Conservation (phyloP, 2,797 vertebrate species). For the Sylvilagus floridanus region DNA sequence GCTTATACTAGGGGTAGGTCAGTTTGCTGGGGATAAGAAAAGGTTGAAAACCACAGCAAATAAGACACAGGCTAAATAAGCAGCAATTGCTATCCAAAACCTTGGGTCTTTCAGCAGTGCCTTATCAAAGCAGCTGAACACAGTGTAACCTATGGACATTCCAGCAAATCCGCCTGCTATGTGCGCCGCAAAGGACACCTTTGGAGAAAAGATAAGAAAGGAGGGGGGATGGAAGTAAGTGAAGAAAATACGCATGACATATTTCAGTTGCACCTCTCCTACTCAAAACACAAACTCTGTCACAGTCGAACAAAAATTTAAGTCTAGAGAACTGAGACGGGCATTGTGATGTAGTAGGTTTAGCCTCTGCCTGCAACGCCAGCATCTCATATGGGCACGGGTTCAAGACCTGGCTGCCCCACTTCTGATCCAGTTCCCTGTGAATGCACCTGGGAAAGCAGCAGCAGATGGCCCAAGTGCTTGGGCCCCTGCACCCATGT, state of each 20-base stretch:
- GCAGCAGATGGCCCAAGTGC: too few species aligned
- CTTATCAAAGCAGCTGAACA: conserved; percentile 93
- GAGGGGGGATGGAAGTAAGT: not conserved
- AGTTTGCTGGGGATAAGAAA: conserved; percentile 91
- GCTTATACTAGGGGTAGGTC: conserved; percentile 47
- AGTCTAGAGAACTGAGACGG: not conserved
- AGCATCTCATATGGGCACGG: too few species aligned
- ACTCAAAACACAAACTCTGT: not conserved
- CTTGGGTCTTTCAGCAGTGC: conserved; percentile 93
- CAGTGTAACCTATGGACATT: conserved; percentile 95
- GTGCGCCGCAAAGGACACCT: conserved; percentile 97
- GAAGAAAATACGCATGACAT: not conserved
- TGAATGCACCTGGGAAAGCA: too few species aligned
- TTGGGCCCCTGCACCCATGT: too few species aligned
- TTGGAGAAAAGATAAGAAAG: conserved; percentile 33
- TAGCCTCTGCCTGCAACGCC: too few species aligned
- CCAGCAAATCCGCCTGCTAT: conserved; percentile 93
- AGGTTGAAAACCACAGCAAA: conserved; percentile 94
- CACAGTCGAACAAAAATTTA: not conserved
- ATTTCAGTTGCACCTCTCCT: not conserved
- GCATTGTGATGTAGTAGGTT: too few species aligned
- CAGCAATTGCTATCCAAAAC: conserved; percentile 94
- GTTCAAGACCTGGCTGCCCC: too few species aligned
- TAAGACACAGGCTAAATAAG: conserved; percentile 88
- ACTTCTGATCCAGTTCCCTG: too few species aligned